phyloP scores from a whole-genome alignment of 2,888 invertebrate genomes.

The Therioaphis trifolii region DNA sequence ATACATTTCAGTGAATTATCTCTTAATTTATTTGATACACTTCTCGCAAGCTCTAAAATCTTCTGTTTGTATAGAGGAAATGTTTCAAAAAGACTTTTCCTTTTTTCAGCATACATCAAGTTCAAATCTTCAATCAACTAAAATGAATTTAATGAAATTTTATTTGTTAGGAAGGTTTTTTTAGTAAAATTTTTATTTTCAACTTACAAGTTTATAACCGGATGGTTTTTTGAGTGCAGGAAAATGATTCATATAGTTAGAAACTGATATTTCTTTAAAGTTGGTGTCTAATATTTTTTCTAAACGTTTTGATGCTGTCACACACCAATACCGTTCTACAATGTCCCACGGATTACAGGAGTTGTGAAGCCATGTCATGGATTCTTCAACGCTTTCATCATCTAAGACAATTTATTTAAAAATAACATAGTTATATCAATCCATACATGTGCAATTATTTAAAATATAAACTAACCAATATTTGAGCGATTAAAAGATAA shows the following conservation, averaged over 20 bases:
- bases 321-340: neutral
- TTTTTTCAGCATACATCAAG: neutral
- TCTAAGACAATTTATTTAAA: neutral
- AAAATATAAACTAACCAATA: slow-evolving; percentile 13
- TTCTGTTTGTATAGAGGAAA: neutral
- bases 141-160: neutral
- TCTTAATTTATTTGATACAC: neutral
- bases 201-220: slow-evolving; percentile 6
- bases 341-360: slow-evolving; percentile 6
- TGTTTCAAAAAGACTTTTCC: neutral
- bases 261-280: neutral
- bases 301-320: neutral
- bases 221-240: neutral
- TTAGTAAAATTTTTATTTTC: neutral
- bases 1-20: slow-evolving; percentile 16
- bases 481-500: neutral
- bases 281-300: slow-evolving; percentile 23
- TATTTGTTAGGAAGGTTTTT: neutral
- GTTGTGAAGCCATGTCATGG: neutral
- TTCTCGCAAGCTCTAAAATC: neutral
- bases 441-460: neutral
- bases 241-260: slow-evolving; percentile 1
- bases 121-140: slow-evolving; percentile 30
- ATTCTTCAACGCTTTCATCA: slow-evolving; percentile 24
- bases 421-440: neutral